Conservation (phyloP, 2,888 invertebrate species). For the Gandaritis pyraliata region DNA sequence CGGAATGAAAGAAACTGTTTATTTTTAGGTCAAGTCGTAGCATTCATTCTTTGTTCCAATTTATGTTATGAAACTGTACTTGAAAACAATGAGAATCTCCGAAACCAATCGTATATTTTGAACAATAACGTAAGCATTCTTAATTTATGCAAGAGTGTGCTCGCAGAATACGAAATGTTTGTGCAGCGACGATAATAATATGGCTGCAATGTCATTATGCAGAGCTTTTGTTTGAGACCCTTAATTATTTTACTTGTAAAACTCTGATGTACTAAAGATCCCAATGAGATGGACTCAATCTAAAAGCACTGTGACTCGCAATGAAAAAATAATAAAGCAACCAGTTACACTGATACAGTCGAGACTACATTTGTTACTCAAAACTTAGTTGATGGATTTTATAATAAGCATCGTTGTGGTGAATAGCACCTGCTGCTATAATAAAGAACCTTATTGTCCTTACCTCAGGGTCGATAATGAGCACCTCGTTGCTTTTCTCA, state of each 20-base stretch:
- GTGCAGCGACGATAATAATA: slow-evolving; percentile 6
- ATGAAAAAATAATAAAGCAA: no score
- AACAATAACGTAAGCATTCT: slow-evolving; percentile 1
- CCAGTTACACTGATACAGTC: no score
- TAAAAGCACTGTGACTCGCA: no score
- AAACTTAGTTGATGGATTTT: no score
- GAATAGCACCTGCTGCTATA: no score
- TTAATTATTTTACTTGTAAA: no score
- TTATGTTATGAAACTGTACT: neutral
- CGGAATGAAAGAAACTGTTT: no score
- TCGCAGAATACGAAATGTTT: slow-evolving; percentile 10
- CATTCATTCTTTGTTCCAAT: neutral
- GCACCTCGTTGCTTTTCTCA: slow-evolving; percentile 89
- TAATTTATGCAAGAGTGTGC: slow-evolving; percentile 5
- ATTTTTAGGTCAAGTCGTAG: no score
- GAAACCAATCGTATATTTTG: neutral
- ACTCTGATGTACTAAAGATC: no score
- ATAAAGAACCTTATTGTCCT: slow-evolving; percentile 26
- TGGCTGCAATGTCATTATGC: slow-evolving; percentile 9
- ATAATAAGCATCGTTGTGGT: no score
- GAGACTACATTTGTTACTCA: no score
- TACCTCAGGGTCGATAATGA: slow-evolving; percentile 92
- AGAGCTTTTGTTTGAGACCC: neutral
- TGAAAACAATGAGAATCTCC: neutral
- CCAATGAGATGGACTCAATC: no score